Conservation (phyloP, 2,797 vertebrate species). For the Squalus acanthias region DNA sequence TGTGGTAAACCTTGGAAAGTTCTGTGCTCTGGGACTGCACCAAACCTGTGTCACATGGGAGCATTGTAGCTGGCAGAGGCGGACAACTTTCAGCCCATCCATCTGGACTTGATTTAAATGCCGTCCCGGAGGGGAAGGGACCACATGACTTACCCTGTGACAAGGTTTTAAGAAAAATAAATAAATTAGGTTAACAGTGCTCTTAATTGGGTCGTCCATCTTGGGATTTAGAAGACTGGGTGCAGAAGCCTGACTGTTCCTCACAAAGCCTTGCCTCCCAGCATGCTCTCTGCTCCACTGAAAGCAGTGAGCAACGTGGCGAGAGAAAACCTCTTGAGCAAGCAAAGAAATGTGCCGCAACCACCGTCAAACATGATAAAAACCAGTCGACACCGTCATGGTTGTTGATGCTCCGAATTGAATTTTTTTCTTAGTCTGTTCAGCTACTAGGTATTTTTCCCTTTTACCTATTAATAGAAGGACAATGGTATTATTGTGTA, state of each 20-base stretch:
- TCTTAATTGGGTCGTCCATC: background rate
- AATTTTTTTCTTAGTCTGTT: background rate
- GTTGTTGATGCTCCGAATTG: background rate
- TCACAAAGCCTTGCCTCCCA: background rate
- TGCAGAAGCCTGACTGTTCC: background rate
- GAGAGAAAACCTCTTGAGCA: background rate
- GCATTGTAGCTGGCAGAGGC: no score
- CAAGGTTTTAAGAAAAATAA: background rate
- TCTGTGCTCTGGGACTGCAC: background rate
- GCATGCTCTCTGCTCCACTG: background rate
- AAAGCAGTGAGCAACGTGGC: background rate
- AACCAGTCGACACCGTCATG: background rate
- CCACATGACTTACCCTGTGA: background rate
- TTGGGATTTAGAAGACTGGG: background rate
- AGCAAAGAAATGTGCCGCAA: background rate
- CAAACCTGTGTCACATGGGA: background rate
- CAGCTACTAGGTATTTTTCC: background rate
- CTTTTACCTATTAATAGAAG: background rate
- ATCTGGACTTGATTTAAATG: background rate
- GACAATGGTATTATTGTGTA: background rate
- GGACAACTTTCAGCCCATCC: background rate
- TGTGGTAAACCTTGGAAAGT: no score
- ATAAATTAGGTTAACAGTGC: background rate
- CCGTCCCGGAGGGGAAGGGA: background rate
- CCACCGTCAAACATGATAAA: background rate